Percentiles rank a stretch among this genome's conserved stretches.
phyloP scores from a whole-genome alignment of 1,140 invertebrate genomes.

The Mylabris phalerata region DNA sequence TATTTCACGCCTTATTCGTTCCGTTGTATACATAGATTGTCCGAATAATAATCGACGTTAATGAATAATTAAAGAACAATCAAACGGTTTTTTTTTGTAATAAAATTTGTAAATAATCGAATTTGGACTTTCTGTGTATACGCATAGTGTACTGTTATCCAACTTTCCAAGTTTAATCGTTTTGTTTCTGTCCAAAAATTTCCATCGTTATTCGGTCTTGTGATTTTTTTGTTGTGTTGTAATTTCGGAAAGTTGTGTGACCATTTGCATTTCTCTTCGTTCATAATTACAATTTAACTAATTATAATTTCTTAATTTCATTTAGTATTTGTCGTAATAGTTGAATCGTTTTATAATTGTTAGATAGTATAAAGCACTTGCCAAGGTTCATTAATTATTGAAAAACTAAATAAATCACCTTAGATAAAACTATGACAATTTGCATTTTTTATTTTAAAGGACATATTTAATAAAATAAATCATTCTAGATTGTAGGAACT shows the following conservation, averaged over 20 bases:
- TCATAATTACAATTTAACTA: too few species aligned
- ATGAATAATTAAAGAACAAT: not conserved
- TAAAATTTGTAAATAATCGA: not conserved
- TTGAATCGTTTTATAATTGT: constrained; percentile 15
- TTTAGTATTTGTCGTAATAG: constrained; percentile 15
- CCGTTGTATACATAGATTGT: constrained; percentile 11
- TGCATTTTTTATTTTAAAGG: too few species aligned
- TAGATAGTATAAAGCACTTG: constrained; percentile 14
- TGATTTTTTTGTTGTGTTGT: constrained; percentile 9
- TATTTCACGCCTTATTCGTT: constrained; percentile 12
- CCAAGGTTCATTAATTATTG: constrained; percentile 9
- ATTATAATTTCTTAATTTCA: constrained; percentile 1
- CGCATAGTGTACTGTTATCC: not conserved
- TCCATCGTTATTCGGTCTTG: constrained; percentile 1
- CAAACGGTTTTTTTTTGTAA: too few species aligned
- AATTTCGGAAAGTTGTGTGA: constrained; percentile 15
- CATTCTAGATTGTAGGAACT: too few species aligned
- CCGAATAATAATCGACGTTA: not conserved
- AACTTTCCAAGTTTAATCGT: constrained; percentile 2
- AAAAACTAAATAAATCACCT: constrained; percentile 4
- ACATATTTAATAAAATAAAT: too few species aligned
- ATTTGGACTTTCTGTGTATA: constrained; percentile 14
- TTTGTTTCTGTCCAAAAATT: not conserved
- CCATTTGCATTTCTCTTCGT: constrained; percentile 3
- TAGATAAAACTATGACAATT: not conserved